Conservation (phyloP, 2,797 vertebrate species). For the Gila robusta region DNA sequence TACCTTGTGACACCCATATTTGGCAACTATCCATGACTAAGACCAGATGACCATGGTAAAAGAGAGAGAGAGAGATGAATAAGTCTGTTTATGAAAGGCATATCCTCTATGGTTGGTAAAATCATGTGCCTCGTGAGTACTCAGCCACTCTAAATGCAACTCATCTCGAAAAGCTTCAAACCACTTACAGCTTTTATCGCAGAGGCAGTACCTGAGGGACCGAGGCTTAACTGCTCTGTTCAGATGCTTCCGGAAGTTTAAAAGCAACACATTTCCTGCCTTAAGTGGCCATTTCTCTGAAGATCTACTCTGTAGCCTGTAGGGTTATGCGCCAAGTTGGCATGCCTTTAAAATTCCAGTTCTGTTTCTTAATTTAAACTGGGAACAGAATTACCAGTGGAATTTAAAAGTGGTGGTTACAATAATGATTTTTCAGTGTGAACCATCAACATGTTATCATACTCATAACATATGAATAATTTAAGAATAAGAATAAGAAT, state of each 20-base stretch:
- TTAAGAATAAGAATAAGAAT: too few species aligned
- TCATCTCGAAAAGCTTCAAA: conserved; percentile 50
- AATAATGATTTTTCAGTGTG: background rate
- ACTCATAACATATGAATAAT: background rate
- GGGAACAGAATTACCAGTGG: background rate
- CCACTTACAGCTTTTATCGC: conserved; percentile 57
- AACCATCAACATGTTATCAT: background rate
- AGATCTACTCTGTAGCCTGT: conserved; percentile 10
- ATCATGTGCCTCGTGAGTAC: conserved; percentile 27
- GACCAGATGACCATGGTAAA: conserved; percentile 31
- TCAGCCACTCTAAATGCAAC: conserved; percentile 42
- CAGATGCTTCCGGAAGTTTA: conserved; percentile 54
- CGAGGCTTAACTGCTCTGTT: conserved; percentile 48
- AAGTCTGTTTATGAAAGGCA: conserved; percentile 52
- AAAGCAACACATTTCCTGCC: conserved; percentile 51
- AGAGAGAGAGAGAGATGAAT: conserved; percentile 25
- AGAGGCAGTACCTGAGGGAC: conserved; percentile 38
- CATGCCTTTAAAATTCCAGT: background rate
- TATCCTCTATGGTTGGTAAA: conserved; percentile 36
- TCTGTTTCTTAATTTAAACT: conserved; percentile 4
- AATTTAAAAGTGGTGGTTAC: background rate
- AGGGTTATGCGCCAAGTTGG: background rate
- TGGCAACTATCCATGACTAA: conserved; percentile 34
- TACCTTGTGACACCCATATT: conserved; percentile 12
- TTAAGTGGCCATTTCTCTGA: conserved; percentile 47